Evolutionary conservation across 2,888 invertebrate species (phyloP), one percentile per base, ranked within the genome.

Genomic region (Troides aeacus): DNA sequence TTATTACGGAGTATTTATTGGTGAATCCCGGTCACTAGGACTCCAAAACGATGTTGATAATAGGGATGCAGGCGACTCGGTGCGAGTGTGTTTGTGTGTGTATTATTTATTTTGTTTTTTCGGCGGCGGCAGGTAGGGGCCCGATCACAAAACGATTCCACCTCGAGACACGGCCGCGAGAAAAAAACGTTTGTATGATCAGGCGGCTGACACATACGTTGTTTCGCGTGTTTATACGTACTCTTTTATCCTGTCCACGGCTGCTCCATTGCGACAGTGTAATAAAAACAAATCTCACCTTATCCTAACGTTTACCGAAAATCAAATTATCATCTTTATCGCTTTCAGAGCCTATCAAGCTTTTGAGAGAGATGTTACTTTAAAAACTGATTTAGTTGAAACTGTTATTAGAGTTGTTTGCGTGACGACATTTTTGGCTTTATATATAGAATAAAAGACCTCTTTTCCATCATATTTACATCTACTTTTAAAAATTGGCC

Each of bases 1-100:
- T 89, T 89, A 86, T 75, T 77, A 80, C 76, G 81, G 85, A 84
- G 84, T 89, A 86, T 89, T 82, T 84, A 86, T 89, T 88, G 80
- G 77, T 80, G 77, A 79, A 79, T 81, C 87, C 89, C 84, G 85
- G 85, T 83, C 79, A 80, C 78, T 83, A 81, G 84, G 82, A 80
- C 79, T 67, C 79, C 74, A 72, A 74, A 75, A 72, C 76, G 77
- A 78, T 76, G 71, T 76, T 76, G 75, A 74, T 75, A 72, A 74
- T 70, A 72, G 78, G 74, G 78, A 73, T 72, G 71, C 74, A 58
- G 74, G 76, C 73, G 73, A 74, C 75, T 74, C 76, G 74, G 74
- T 74, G 74, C 76, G 71, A 39, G 39, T 10, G 39, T 39, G 39
- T 39, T 39, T 72, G 62, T 59, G 59, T 76, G 71, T 72, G 62